Evolutionary conservation across 2,888 invertebrate species (phyloP).

Genomic region (Didymodactylos carnosus): DNA sequence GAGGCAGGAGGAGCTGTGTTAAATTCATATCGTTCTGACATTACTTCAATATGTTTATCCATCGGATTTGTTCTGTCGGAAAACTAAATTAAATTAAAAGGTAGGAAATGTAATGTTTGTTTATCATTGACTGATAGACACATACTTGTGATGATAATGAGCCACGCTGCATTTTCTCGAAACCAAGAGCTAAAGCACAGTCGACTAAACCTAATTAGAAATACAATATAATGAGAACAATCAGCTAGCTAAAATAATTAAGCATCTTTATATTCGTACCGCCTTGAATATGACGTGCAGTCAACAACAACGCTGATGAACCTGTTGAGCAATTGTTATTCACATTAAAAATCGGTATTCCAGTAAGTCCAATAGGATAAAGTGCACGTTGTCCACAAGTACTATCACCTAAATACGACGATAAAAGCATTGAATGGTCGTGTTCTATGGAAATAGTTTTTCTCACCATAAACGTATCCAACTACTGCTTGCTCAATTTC

Average conservation of each 20-base stretch:
- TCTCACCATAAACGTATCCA: conserved; percentile 65
- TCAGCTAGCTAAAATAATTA: background rate
- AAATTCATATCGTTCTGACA: conserved; percentile 62
- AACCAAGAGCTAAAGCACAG: conserved; percentile 75
- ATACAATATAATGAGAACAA: background rate
- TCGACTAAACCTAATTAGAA: conserved; percentile 47
- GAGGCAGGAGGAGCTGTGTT: conserved; percentile 67
- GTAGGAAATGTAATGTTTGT: background rate
- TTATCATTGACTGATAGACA: too few species aligned
- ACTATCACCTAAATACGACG: conserved; percentile 52
- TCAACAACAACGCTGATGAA: conserved; percentile 68
- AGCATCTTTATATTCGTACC: conserved; percentile 31
- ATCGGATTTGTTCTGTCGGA: conserved; percentile 37
- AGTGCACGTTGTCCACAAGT: conserved; percentile 81
- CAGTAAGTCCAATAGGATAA: conserved; percentile 80
- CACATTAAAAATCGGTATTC: conserved; percentile 83
- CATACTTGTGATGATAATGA: conserved; percentile 54
- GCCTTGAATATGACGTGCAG: conserved; percentile 72
- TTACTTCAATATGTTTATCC: conserved; percentile 62
- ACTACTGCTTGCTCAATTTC: conserved; percentile 70
- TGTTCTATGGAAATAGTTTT: too few species aligned
- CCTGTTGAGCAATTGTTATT: conserved; percentile 97
- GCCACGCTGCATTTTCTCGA: conserved; percentile 91
- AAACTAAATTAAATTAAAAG: conserved; percentile 27
- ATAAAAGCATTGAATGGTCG: too few species aligned